These are phyloP conservation scores for Lysandra coridon DNA, from an alignment of 2,888 invertebrate genomes.

Conservation along the genomic window DNA sequence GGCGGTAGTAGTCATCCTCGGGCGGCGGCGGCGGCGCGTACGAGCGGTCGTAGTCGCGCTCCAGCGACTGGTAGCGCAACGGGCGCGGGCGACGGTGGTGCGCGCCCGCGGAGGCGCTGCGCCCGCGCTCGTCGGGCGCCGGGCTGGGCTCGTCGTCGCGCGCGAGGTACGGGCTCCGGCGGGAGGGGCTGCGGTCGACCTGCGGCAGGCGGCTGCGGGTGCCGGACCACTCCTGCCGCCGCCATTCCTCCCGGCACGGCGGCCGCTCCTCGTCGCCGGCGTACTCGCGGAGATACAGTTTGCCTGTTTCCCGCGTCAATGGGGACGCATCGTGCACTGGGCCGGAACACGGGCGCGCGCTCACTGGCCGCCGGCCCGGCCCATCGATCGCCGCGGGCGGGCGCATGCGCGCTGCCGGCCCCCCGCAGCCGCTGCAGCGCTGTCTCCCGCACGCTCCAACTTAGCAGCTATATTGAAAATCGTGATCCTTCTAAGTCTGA, in stretches of 20 bases:
- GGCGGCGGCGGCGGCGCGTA: conserved; percentile 92
- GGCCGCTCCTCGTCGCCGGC: conserved; percentile 79
- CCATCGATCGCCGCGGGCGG: conserved; percentile 62
- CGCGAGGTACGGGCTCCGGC: conserved; percentile 89
- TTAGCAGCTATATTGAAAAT: conserved; percentile 34
- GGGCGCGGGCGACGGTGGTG: conserved; percentile 90
- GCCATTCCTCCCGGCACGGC: conserved; percentile 76
- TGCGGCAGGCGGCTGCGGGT: conserved; percentile 87
- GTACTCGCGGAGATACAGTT: conserved; percentile 80
- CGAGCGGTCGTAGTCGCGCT: conserved; percentile 91
- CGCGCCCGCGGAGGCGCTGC: conserved; percentile 84
- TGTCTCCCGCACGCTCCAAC: conserved; percentile 37
- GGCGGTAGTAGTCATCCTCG: conserved; percentile 82
- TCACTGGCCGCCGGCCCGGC: conserved; percentile 65
- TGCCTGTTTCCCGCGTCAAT: conserved; percentile 76
- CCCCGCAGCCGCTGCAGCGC: conserved; percentile 60
- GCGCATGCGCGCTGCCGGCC: conserved; percentile 52
- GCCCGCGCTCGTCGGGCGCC: conserved; percentile 92
- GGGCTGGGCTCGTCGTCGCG: conserved; percentile 89
- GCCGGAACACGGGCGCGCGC: conserved; percentile 74
- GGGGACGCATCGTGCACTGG: conserved; percentile 68
- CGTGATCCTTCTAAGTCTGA: not conserved
- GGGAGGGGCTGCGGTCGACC: conserved; percentile 93
- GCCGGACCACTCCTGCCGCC: conserved; percentile 73
- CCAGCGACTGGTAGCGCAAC: conserved; percentile 86